Evolutionary conservation across 1,140 invertebrate genomes (phyloP), one percentile per base, ranked within the genome.

Genomic region (Chlorops oryzae): DNA sequence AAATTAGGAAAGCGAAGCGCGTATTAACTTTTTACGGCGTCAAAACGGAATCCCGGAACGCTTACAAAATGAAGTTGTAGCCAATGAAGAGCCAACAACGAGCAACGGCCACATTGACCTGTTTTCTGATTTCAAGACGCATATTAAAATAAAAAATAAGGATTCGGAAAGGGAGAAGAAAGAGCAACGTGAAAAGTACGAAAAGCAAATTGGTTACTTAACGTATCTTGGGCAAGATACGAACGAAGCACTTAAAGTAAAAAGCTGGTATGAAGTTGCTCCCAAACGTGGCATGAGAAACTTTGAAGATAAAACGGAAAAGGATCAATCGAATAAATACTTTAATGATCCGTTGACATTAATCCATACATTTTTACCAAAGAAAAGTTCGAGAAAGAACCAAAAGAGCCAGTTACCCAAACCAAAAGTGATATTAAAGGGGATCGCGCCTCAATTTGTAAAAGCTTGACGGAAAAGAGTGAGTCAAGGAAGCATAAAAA

Each of bases 141-240:
- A 84, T 3, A 77, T 75, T 50, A 78, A 78, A 58, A 78, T 76
- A 67, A 71, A 78, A 3, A 98, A 98, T 74, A 81, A 80, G 60
- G 93, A 97, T 54, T 86, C 94, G 74, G 91, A 96, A 64, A 82
- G 81, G 57, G 95, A 98, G 66, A 83, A 88, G 50, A 95, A 92
- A 70, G 84, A 88, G 52, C 92, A 96, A 70, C 84, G 88, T 72
- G 93, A 98, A 72, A 91, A 95, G 61, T 97, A 95, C 80, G 96
- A 98, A 70, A 97, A 97, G 65, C 90, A 93, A 75, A 95, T 98
- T 63, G 96, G 96, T 2, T 88, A 94, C 64, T 76, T 98, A 15
- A 97, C 92, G 35, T 98, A 97, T 77, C 77, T 99, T 42, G 95
- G 93, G 0, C 94, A 98, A 75, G 88, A 93, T 68, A 87, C 90